phyloP scores from a whole-genome alignment of 2,888 invertebrate species.

The Cheilosia soror region DNA sequence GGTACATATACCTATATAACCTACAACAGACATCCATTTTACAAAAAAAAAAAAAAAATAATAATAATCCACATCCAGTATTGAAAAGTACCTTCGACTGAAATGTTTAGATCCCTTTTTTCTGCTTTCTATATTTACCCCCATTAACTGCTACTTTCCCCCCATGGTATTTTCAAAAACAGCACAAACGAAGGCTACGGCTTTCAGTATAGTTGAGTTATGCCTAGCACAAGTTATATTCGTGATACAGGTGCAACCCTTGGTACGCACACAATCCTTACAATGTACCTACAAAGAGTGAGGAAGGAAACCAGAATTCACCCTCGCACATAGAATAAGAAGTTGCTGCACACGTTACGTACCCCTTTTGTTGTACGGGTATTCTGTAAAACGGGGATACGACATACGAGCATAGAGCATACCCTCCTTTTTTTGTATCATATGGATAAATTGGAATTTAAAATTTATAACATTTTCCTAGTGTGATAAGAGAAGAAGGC shows the following conservation, averaged over 20 bases:
- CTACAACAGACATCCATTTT: background rate
- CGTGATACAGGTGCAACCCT: constrained; percentile 73
- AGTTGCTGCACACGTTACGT: constrained; percentile 42
- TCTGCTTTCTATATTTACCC: constrained; percentile 44
- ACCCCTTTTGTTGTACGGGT: constrained; percentile 58
- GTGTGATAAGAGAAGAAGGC: constrained; percentile 23
- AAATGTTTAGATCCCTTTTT: constrained; percentile 20
- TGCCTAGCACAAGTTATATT: constrained; percentile 72
- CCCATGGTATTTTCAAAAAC: constrained; percentile 44
- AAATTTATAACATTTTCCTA: constrained; percentile 72
- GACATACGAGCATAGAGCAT: constrained; percentile 24
- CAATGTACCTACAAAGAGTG: background rate
- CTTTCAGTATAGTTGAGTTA: constrained; percentile 63
- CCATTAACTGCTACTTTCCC: constrained; percentile 59
- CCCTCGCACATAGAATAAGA: constrained; percentile 50
- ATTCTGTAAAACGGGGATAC: constrained; percentile 9
- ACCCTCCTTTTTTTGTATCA: constrained; percentile 53
- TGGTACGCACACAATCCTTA: constrained; percentile 42
- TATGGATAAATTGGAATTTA: constrained; percentile 75
- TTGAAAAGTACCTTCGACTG: constrained; percentile 43
- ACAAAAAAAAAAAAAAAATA: background rate
- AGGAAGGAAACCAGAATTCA: constrained; percentile 45
- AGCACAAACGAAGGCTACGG: constrained; percentile 59
- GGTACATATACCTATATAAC: background rate
- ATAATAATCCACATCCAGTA: constrained; percentile 23